Percentiles rank a stretch among this genome's conserved stretches.
Conservation (phyloP, 2,113 vertebrate genomes). For the Zosterops japonicus region DNA sequence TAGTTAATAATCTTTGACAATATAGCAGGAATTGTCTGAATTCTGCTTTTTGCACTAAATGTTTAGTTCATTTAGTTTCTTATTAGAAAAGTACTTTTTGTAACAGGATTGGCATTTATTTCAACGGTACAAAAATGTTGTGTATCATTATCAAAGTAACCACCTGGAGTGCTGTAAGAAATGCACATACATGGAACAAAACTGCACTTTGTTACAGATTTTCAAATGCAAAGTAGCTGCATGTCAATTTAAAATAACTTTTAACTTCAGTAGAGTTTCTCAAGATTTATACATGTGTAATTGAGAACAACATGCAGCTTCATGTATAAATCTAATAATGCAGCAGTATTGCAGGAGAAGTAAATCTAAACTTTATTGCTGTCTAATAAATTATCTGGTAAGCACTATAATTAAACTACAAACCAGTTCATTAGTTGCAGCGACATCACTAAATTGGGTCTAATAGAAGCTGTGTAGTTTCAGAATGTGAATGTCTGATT, state of each 20-base stretch:
- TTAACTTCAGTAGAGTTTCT: not conserved
- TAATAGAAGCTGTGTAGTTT: slow-evolving; percentile 9
- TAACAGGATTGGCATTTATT: slow-evolving; percentile 1
- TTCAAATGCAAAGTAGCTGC: not conserved
- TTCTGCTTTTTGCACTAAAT: not conserved
- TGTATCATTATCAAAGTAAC: slow-evolving; percentile 42
- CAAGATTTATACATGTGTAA: slow-evolving; percentile 21
- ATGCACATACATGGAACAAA: slow-evolving; percentile 2
- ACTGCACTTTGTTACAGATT: not conserved
- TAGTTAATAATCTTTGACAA: not conserved
- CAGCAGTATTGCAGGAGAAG: not conserved
- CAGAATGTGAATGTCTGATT: not conserved
- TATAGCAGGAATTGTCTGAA: not conserved
- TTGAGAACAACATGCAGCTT: slow-evolving; percentile 21
- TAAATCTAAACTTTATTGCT: slow-evolving; percentile 47
- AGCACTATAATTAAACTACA: slow-evolving; percentile 46
- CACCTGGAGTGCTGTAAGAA: slow-evolving; percentile 44
- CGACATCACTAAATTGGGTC: not conserved
- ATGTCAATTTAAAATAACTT: not conserved
- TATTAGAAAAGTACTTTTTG: not conserved
- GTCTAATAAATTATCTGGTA: slow-evolving; percentile 45
- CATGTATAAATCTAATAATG: slow-evolving; percentile 12
- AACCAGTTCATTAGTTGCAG: slow-evolving; percentile 35
- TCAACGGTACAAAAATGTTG: not conserved
- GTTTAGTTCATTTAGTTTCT: not conserved